These are phyloP conservation scores for Drosophila diplacantha DNA, from an alignment of 2,888 invertebrate species.

Conservation along the genomic window DNA sequence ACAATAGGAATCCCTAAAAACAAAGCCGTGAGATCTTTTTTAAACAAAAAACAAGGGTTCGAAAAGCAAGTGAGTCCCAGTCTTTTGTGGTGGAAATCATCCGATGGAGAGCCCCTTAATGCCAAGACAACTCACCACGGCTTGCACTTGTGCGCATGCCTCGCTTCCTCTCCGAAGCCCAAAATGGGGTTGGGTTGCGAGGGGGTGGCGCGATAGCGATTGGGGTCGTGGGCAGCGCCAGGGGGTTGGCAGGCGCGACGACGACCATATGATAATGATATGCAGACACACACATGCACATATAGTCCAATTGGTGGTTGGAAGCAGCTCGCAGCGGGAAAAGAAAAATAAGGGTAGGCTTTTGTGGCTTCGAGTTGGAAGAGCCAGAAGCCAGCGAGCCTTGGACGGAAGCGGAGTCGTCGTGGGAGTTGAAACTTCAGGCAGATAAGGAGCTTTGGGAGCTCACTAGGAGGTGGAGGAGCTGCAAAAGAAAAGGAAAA, in stretches of 20 bases:
- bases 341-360: slow-evolving; percentile 62
- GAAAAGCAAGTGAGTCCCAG: neutral
- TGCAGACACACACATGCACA: slow-evolving; percentile 40
- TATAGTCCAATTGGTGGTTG: slow-evolving; percentile 69
- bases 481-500: slow-evolving; percentile 18
- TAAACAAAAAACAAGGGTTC: slow-evolving; percentile 5
- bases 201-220: slow-evolving; percentile 28
- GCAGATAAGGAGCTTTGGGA: slow-evolving; percentile 32
- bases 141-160: slow-evolving; percentile 36
- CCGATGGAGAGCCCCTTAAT: slow-evolving; percentile 20
- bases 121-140: slow-evolving; percentile 28
- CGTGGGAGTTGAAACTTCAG: slow-evolving; percentile 38
- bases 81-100: slow-evolving; percentile 14
- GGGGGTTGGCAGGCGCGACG: slow-evolving; percentile 49
- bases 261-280: slow-evolving; percentile 69
- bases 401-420: slow-evolving; percentile 50
- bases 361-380: slow-evolving; percentile 65
- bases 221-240: slow-evolving; percentile 25
- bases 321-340: slow-evolving; percentile 23
- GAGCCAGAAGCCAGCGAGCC: slow-evolving; percentile 44
- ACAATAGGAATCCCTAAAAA: too few species aligned
- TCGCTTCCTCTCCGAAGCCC: slow-evolving; percentile 3
- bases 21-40: too few species aligned
- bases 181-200: slow-evolving; percentile 23
- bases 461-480: slow-evolving; percentile 25